Conservation (phyloP, 2,113 vertebrate genomes). For the Apodemus sylvaticus region DNA sequence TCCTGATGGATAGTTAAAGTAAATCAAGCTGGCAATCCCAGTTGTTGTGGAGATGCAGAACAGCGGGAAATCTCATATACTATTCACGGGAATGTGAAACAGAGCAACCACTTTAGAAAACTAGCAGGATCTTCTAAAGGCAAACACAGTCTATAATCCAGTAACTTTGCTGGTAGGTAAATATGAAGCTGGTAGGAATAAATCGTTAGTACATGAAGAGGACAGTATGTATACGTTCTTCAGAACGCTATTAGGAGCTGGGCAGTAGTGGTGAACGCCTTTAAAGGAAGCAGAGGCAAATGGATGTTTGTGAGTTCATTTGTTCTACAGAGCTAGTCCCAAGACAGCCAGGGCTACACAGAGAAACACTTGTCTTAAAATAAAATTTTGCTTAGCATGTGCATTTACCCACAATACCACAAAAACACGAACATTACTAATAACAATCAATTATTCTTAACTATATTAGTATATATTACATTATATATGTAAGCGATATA, state of each 20-base stretch:
- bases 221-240: neutral
- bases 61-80: neutral
- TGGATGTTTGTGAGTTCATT: too few species aligned
- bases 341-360: neutral
- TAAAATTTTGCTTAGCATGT: neutral
- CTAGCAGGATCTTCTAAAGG: neutral
- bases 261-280: neutral
- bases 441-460: neutral
- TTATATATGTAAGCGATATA: too few species aligned
- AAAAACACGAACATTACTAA: neutral
- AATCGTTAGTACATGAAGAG: neutral
- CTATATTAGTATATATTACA: too few species aligned
- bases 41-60: neutral
- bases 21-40: neutral
- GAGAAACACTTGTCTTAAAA: neutral
- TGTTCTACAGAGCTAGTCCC: neutral
- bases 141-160: neutral
- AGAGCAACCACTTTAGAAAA: slow-evolving; percentile 10
- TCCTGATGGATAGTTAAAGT: neutral
- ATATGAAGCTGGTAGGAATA: neutral
- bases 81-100: neutral
- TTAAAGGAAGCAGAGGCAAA: neutral
- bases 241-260: neutral
- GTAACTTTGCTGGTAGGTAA: neutral
- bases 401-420: neutral